A percentile compares a stretch with the other conserved stretches of the same genome.
These are phyloP conservation scores for Callipepla squamata DNA, from an alignment of 2,113 vertebrate species.

Conservation along the genomic window DNA sequence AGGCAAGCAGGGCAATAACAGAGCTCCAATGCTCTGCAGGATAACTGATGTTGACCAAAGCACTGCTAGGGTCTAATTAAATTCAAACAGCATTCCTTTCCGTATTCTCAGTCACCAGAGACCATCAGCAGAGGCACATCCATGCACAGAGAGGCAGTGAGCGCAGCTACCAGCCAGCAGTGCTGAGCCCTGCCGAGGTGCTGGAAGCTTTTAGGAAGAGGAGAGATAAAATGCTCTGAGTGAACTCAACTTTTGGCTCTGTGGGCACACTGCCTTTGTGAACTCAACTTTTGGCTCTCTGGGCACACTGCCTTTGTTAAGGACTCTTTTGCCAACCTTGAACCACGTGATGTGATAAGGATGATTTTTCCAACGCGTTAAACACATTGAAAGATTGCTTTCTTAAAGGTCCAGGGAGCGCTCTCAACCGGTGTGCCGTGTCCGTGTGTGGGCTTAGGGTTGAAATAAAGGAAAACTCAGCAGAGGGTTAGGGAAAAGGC, in stretches of 20 bases:
- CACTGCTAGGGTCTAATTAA: background rate
- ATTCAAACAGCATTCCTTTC: conserved; percentile 34
- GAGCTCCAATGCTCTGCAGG: conserved; percentile 15
- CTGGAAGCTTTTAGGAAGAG: background rate
- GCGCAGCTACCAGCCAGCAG: background rate
- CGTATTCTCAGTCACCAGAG: background rate
- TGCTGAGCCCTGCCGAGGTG: background rate
- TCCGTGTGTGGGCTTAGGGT: background rate
- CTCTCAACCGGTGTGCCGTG: background rate
- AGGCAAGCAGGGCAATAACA: background rate
- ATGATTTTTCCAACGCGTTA: background rate
- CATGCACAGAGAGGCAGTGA: background rate
- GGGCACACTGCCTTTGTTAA: background rate
- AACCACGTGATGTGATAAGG: background rate
- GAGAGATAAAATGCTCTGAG: background rate
- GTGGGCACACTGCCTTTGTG: background rate
- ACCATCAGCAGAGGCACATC: background rate
- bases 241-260: background rate
- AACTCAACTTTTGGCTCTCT: background rate
- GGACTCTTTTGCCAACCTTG: background rate
- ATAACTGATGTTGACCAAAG: background rate
- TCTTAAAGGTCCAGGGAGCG: background rate
- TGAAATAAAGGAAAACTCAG: conserved; percentile 35
- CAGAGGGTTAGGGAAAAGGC: background rate
- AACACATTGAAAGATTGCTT: background rate